Evolutionary conservation across 2,113 vertebrate species (phyloP).

Genomic region (Agapornis roseicollis): DNA sequence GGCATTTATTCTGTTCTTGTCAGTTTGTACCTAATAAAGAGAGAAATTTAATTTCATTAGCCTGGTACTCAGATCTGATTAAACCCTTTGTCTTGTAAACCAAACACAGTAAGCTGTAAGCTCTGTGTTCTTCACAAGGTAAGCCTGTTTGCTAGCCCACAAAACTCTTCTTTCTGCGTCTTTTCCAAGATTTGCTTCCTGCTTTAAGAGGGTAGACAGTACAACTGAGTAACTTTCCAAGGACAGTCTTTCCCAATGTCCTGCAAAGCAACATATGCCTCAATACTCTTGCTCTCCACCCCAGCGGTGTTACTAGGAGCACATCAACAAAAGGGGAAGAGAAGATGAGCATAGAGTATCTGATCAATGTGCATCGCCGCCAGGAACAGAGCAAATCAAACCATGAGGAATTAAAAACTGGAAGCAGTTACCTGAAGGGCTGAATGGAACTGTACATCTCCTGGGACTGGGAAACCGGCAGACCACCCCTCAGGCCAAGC

Average conservation of each 20-base stretch:
- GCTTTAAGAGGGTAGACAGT: not conserved
- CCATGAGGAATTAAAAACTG: not conserved
- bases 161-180: not conserved
- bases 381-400: not conserved
- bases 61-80: not conserved
- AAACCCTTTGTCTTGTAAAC: not conserved
- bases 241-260: not conserved
- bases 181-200: not conserved
- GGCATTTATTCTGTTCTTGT: not conserved
- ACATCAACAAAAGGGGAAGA: not conserved
- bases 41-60: not conserved
- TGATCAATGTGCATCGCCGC: not conserved
- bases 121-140: not conserved
- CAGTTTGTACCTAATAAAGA: not conserved
- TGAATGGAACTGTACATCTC: constrained; percentile 97
- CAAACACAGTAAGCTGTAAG: not conserved
- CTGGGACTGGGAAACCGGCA: constrained; percentile 96
- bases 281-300: not conserved
- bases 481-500: constrained; percentile 90
- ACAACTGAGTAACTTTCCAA: not conserved
- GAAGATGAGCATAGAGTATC: not conserved
- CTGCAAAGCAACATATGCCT: not conserved
- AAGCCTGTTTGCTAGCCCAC: not conserved
- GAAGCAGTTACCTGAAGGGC: constrained; percentile 87
- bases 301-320: not conserved